Percentiles rank a stretch among this genome's conserved stretches.
phyloP scores from a whole-genome alignment of 2,888 invertebrate genomes.

The Trichogramma evanescens region DNA sequence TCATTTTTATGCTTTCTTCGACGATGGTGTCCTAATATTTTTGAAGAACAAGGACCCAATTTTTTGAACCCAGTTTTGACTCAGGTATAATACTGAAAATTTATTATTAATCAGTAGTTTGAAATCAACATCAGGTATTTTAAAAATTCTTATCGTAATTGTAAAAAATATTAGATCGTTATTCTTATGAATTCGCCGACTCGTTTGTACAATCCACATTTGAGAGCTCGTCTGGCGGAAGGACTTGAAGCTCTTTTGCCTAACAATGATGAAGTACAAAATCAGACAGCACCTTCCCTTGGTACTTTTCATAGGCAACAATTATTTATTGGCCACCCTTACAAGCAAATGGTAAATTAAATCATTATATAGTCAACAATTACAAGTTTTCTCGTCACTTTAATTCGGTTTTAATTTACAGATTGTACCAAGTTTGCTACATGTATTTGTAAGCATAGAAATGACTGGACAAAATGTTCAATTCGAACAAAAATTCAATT shows the following conservation, averaged over 20 bases:
- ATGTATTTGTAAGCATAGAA: constrained; percentile 95
- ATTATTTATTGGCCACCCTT: constrained; percentile 71
- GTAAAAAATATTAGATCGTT: constrained; percentile 51
- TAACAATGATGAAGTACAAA: constrained; percentile 54
- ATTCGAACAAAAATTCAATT: constrained; percentile 96
- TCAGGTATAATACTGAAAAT: constrained; percentile 43
- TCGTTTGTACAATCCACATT: constrained; percentile 82
- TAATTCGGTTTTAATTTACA: constrained; percentile 42
- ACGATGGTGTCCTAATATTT: constrained; percentile 56
- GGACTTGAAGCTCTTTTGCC: constrained; percentile 82
- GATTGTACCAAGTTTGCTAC: constrained; percentile 72
- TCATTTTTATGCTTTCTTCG: constrained; percentile 72
- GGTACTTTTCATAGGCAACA: constrained; percentile 61
- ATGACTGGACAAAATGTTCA: constrained; percentile 94
- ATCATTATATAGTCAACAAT: neutral
- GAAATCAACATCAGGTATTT: neutral
- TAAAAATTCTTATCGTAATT: neutral
- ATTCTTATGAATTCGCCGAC: constrained; percentile 81
- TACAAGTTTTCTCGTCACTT: neutral
- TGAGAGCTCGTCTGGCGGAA: constrained; percentile 84
- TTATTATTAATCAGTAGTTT: neutral
- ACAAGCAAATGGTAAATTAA: constrained; percentile 56
- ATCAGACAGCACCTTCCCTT: constrained; percentile 43
- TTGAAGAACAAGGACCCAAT: constrained; percentile 61
- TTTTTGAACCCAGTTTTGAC: constrained; percentile 66